These are phyloP conservation scores for Charina bottae DNA, from an alignment of 2,113 vertebrate genomes.

Conservation along the genomic window DNA sequence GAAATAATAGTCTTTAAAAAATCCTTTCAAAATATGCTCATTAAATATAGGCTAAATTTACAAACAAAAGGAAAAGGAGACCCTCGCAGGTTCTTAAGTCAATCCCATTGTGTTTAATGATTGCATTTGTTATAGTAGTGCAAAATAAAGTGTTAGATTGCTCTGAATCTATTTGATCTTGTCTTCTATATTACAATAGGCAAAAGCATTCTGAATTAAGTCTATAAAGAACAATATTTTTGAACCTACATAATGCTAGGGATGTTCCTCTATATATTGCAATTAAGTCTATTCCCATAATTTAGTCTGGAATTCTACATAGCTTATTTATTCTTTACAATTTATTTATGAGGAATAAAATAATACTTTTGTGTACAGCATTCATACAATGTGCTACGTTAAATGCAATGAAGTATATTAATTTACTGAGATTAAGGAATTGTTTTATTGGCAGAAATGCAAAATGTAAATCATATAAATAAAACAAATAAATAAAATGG, in stretches of 20 bases:
- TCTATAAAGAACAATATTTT: background rate
- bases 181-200: background rate
- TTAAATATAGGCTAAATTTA: slow-evolving; percentile 53
- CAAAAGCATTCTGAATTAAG: background rate
- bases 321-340: background rate
- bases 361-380: background rate
- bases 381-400: background rate
- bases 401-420: background rate
- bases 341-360: background rate
- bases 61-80: slow-evolving; percentile 32
- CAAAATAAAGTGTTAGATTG: background rate
- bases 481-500: too few relatives aligned
- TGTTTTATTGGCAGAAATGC: too few relatives aligned
- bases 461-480: too few relatives aligned
- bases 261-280: background rate
- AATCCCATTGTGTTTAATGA: slow-evolving; percentile 32
- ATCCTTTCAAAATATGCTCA: slow-evolving; percentile 37
- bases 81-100: slow-evolving; percentile 36
- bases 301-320: background rate
- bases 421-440: too few relatives aligned
- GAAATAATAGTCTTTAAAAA: slow-evolving; percentile 34
- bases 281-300: background rate
- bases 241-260: background rate
- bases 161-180: background rate
- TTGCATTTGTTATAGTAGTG: slow-evolving; percentile 18